Percentiles rank a stretch among this genome's conserved stretches.
Conservation (phyloP, 1,140 invertebrate genomes). For the Pteromalus puparum region DNA sequence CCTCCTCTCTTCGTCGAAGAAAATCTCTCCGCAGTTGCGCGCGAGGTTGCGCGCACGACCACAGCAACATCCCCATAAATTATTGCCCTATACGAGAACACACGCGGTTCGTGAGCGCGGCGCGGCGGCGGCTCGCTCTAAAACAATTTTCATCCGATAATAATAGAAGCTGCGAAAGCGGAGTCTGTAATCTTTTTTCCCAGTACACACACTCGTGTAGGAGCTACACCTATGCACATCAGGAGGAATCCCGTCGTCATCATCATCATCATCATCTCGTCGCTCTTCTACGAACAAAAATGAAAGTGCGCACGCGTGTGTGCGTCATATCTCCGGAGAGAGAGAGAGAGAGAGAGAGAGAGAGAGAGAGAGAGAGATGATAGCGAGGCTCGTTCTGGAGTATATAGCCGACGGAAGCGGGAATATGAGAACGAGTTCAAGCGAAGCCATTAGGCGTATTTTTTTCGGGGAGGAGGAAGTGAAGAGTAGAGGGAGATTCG, state of each 20-base stretch:
- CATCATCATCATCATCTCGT: background rate
- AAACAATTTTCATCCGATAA: conserved; percentile 1
- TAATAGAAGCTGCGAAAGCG: background rate
- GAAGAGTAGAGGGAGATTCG: too few relatives aligned
- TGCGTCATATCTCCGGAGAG: background rate
- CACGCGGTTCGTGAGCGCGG: background rate
- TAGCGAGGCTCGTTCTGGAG: background rate
- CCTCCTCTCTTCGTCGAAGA: background rate
- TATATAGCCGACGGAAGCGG: background rate
- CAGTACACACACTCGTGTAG: too few relatives aligned
- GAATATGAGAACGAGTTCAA: background rate
- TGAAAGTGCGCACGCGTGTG: background rate
- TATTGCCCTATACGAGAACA: background rate
- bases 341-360: too few relatives aligned
- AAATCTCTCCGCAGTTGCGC: background rate
- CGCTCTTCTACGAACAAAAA: background rate
- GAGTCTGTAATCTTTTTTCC: background rate
- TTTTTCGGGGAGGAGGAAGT: background rate
- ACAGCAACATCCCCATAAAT: background rate
- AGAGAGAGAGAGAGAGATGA: too few relatives aligned
- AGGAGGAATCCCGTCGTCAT: background rate
- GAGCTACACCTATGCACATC: too few relatives aligned
- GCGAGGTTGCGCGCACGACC: too few relatives aligned
- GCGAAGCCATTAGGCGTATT: background rate
- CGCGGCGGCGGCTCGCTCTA: too few relatives aligned